A percentile compares a stretch with the other conserved stretches of the same genome.
phyloP scores from a whole-genome alignment of 2,888 invertebrate genomes.

The Xylota segnis region DNA sequence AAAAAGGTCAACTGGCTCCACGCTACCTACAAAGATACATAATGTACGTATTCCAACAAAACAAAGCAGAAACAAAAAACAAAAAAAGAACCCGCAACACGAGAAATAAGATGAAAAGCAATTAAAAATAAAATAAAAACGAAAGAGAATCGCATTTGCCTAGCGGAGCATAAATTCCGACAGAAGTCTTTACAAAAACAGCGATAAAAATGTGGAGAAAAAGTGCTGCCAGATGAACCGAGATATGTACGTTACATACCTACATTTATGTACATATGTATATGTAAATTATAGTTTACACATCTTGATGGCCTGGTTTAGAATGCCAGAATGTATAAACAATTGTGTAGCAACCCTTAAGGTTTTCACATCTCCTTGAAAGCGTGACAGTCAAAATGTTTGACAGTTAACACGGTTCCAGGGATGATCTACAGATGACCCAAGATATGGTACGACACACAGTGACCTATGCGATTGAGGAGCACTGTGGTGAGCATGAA shows the following conservation, averaged over 20 bases:
- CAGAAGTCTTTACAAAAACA: constrained; percentile 22
- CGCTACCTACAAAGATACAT: constrained; percentile 27
- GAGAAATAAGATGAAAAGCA: constrained; percentile 49
- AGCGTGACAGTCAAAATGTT: too few species aligned
- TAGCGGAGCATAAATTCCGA: constrained; percentile 61
- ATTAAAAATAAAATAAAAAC: constrained; percentile 47
- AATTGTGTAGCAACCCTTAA: constrained; percentile 3
- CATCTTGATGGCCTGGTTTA: constrained; percentile 38
- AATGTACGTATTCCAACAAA: background rate
- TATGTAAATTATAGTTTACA: constrained; percentile 38
- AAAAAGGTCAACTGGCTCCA: constrained; percentile 54
- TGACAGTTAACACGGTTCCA: too few species aligned
- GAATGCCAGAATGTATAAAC: constrained; percentile 29
- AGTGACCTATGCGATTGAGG: too few species aligned
- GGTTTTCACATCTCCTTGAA: too few species aligned
- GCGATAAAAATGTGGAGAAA: constrained; percentile 33
- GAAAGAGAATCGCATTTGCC: constrained; percentile 54
- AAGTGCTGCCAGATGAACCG: constrained; percentile 62
- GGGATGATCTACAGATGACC: too few species aligned
- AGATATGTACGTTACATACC: too few species aligned
- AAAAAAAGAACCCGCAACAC: background rate
- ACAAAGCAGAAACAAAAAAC: too few species aligned
- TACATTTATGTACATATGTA: too few species aligned
- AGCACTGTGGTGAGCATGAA: too few species aligned
- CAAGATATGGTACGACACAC: too few species aligned